Conservation (phyloP, 2,113 vertebrate species). For the Phyllostomus discolor region DNA sequence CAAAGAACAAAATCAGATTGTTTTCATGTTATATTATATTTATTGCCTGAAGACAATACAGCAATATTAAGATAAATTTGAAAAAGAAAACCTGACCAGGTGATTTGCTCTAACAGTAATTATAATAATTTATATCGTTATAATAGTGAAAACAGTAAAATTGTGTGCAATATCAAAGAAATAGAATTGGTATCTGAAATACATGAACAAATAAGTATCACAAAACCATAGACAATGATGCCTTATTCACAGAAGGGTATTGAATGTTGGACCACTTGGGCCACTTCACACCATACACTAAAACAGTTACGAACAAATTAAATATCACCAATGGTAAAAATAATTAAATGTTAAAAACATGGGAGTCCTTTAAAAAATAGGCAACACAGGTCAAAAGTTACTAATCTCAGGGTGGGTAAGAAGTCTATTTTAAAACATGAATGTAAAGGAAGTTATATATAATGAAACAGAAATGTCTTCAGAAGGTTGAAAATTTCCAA, state of each 20-base stretch:
- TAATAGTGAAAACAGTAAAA: background rate
- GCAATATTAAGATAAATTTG: background rate
- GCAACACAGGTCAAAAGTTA: background rate
- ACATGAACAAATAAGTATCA: background rate
- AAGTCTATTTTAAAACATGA: background rate
- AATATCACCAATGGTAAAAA: background rate
- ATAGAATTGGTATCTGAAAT: background rate
- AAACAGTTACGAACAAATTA: background rate
- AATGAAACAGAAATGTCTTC: background rate
- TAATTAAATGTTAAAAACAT: background rate
- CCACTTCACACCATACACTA: background rate
- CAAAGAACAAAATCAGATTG: background rate
- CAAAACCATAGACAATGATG: background rate
- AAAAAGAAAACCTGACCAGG: background rate
- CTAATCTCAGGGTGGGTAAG: background rate
- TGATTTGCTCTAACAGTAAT: conserved; percentile 18
- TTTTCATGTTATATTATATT: background rate
- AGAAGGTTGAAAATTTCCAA: background rate
- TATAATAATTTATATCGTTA: background rate
- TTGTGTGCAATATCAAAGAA: background rate
- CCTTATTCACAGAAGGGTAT: background rate
- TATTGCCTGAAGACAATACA: background rate
- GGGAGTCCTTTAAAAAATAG: background rate
- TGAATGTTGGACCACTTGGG: background rate
- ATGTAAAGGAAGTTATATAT: background rate